Evolutionary conservation across 2,797 vertebrate genomes (phyloP).

Genomic region (Sebastes cheni): DNA sequence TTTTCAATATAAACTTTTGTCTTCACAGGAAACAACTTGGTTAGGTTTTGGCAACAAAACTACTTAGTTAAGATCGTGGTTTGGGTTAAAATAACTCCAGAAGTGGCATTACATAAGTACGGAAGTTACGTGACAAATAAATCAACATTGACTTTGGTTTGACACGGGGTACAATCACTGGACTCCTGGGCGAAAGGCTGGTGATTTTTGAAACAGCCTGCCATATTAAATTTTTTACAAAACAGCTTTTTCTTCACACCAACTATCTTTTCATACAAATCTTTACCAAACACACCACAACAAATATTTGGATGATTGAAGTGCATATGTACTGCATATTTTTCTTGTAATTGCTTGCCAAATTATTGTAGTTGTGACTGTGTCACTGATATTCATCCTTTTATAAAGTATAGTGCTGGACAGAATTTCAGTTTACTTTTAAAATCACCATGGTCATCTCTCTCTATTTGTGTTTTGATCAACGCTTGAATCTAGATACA

Average conservation of each 20-base stretch:
- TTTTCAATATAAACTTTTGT: too few species aligned
- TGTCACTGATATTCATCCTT: not conserved
- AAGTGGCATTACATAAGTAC: too few species aligned
- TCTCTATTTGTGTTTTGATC: not conserved
- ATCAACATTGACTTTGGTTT: too few species aligned
- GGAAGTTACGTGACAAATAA: too few species aligned
- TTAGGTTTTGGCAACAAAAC: too few species aligned
- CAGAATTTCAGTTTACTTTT: not conserved
- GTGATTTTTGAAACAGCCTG: too few species aligned
- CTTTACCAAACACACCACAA: not conserved
- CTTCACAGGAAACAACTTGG: too few species aligned
- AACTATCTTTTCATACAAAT: not conserved
- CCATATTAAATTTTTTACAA: too few species aligned
- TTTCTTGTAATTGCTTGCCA: not conserved
- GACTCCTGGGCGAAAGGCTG: too few species aligned
- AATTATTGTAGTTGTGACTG: not conserved
- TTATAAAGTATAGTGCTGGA: not conserved
- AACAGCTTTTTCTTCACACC: not conserved
- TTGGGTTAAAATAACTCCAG: too few species aligned
- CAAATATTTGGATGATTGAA: not conserved
- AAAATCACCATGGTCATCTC: not conserved
- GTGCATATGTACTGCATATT: not conserved
- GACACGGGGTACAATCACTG: too few species aligned
- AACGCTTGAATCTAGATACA: not conserved
- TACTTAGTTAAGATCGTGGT: too few species aligned